Evolutionary conservation across 2,113 vertebrate genomes (phyloP), one percentile per base, ranked within the genome.

Genomic region (Pionites leucogaster): DNA sequence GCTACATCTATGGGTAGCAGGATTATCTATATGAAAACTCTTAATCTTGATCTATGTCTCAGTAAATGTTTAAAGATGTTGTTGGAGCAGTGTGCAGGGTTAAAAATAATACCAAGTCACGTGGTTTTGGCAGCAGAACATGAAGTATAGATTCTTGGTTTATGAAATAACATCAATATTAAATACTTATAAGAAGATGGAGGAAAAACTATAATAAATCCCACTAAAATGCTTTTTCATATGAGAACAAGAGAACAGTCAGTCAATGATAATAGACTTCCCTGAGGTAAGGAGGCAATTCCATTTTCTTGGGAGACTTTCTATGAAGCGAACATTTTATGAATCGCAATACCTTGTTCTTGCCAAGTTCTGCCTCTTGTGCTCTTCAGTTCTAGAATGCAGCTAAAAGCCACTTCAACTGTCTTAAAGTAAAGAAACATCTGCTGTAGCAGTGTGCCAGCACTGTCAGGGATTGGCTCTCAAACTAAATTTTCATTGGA

Each of bases 391-490:
- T 85, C 22, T 70, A 81, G n/a, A 35, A 63, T 69, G 37, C 7
- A 47, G 37, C 35, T 80, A 77, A 57, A 11, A 95, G 37, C 42
- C 27, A 63, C 71, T 93, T 78, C 59, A 93, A 24, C 46, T 67
- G 5, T 78, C 49, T 81, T 74, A 39, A 52, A 82, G 39, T 35
- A 91, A 90, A 88, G 75, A 74, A 93, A 90, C 92, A 92, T 92
- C 92, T 94, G 69, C 52, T 95, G 22, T 92, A 89, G 19, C 22
- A 75, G 11, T 28, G 24, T 93, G 83, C 80, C 82, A 93, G 13
- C 0, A 0, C 60, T 90, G 75, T 35, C 35, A 86, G 39, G 33
- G 24, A 20, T 25, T 95, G 70, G 53, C 50, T 87, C 18, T 68
- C 33, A 75, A 64, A 50, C 19, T 47, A 80, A 93, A 75, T 93